phyloP scores from a whole-genome alignment of 2,113 vertebrate genomes.

The Maccullochella peelii region DNA sequence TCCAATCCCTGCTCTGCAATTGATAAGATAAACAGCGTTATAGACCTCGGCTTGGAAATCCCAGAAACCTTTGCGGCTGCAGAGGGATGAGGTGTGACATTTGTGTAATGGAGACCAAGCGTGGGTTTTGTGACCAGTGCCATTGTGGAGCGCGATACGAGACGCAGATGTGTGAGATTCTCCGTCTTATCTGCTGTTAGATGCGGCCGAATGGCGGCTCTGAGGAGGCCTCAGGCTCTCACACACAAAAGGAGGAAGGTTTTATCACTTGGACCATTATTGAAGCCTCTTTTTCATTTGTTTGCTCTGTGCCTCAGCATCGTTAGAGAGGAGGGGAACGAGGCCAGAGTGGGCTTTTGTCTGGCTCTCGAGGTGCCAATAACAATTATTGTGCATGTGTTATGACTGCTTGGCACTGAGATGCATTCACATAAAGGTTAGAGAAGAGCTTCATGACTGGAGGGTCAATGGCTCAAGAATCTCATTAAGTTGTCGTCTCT shows the following conservation, averaged over 20 bases:
- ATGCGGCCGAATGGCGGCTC: not conserved
- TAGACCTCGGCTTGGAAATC: not conserved
- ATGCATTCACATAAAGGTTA: constrained; percentile 25
- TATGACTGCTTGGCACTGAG: constrained; percentile 6
- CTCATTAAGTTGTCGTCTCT: constrained; percentile 9
- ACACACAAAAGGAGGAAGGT: constrained; percentile 7
- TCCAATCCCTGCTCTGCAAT: not conserved
- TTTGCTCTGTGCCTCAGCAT: not conserved
- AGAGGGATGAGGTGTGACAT: constrained; percentile 41
- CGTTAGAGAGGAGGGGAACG: not conserved
- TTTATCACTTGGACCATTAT: constrained; percentile 36
- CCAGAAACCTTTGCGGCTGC: constrained; percentile 5
- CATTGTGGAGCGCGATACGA: constrained; percentile 23
- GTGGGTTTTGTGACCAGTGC: constrained; percentile 1
- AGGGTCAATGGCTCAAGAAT: not conserved
- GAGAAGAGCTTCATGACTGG: not conserved
- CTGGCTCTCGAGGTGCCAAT: constrained; percentile 3
- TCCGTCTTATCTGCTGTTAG: constrained; percentile 36
- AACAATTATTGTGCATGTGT: constrained; percentile 28
- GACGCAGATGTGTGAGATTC: constrained; percentile 16
- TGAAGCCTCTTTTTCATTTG: constrained; percentile 31
- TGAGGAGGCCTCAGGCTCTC: not conserved
- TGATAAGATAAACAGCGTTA: constrained; percentile 20
- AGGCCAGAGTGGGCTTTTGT: not conserved
- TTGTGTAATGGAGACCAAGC: constrained; percentile 32